Evolutionary conservation across 2,797 vertebrate genomes (phyloP), one percentile per base, ranked within the genome.

Genomic region (Buceros bicornis): DNA sequence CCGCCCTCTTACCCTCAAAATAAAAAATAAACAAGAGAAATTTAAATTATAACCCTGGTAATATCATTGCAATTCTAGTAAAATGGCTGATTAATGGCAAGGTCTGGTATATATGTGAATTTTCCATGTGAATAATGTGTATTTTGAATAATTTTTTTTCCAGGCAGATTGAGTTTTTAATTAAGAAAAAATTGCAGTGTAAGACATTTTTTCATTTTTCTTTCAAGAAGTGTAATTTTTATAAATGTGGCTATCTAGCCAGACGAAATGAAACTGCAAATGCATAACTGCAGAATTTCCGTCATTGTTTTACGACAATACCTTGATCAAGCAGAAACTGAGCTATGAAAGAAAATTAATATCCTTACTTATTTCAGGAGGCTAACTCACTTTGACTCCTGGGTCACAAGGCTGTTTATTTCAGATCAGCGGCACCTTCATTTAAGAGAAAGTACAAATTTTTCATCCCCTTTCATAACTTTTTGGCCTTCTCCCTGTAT

Each of bases 111-210:
- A 79, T 53, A 65, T 26, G 88, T 35, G 65, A 51, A 89, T 87
- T 95, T 90, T 77, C 48, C 70, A 16, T 56, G 33, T 47, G 66
- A 95, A 96, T 77, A 93, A 83, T 70, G 40, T 53, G 28, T 82
- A 72, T 89, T 96, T 94, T 71, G 19, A 83, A 29, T 16, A 77
- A 64, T 9, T 81, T 71, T 64, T 64, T 62, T 92, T 66, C 87
- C 56, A 69, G 62, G 90, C 62, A 90, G 81, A 96, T n/a, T 53
- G 76, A 83, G 65, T 61, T 85, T 94, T 90, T 96, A 96, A 96
- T 93, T 96, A 95, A 83, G 87, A 60, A 86, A 93, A 94, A 86
- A 50, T 0, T 74, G 91, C 85, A 88, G 33, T 10, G 53, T 47
- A 90, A 47, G 79, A 81, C n/a, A 22, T 18, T 85, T 80, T 37